Percentiles rank a stretch among this genome's conserved stretches.
Evolutionary conservation across 37 sponge, comb jelly and placozoan genomes (phyloP).

Genomic region (Beroe forskalii): DNA sequence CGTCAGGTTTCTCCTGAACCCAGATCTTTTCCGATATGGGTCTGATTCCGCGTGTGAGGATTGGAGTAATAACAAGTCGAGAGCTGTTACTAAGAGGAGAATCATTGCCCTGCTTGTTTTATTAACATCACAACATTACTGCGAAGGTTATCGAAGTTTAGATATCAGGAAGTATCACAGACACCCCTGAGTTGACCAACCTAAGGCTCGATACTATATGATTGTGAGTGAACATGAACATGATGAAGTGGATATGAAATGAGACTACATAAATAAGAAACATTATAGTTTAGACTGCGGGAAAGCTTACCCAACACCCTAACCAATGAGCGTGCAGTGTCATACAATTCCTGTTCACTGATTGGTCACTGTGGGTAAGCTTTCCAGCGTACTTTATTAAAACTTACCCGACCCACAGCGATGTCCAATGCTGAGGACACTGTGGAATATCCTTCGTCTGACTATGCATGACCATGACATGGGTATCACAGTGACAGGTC

Average conservation of each 20-base stretch:
- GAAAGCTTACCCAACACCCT: no score
- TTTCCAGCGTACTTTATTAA: neutral
- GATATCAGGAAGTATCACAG: no score
- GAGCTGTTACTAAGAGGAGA: neutral
- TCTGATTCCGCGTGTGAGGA: neutral
- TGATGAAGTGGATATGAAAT: neutral
- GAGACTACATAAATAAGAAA: neutral
- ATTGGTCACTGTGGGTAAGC: neutral
- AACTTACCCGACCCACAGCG: conserved; percentile 61
- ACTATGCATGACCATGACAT: conserved; percentile 19
- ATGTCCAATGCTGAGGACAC: conserved; percentile 49
- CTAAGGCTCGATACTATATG: conserved; percentile 13
- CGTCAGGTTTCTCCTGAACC: neutral
- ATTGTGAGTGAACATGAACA: neutral
- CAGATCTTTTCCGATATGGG: neutral
- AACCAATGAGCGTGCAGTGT: no score
- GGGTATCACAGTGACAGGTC: conserved; percentile 52
- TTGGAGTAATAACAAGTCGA: neutral
- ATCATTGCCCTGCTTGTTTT: neutral
- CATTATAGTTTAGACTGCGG: neutral
- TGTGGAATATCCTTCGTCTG: conserved; percentile 10
- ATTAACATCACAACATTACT: neutral
- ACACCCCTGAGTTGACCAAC: neutral
- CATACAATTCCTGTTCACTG: neutral
- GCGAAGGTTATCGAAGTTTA: no score